A percentile compares a stretch with the other conserved stretches of the same genome.
Evolutionary conservation across 2,888 invertebrate genomes (phyloP).

Genomic region (Lingula anatina): DNA sequence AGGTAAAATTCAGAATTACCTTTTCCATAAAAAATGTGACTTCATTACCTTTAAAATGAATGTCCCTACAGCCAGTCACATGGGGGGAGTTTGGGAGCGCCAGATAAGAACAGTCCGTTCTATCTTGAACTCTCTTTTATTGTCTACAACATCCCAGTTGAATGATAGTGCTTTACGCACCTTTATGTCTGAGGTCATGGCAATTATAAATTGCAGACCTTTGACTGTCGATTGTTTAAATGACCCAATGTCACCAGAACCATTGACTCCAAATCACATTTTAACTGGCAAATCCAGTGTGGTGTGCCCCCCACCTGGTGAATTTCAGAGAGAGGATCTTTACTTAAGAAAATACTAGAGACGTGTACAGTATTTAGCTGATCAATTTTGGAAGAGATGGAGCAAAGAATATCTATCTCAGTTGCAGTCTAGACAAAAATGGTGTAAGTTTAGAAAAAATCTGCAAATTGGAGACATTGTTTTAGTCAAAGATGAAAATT

Average conservation of each 20-base stretch:
- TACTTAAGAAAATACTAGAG: slow-evolving; percentile 16
- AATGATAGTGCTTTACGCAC: slow-evolving; percentile 14
- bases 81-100: slow-evolving; percentile 25
- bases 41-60: slow-evolving; percentile 16
- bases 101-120: slow-evolving; percentile 18
- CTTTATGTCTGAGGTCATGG: slow-evolving; percentile 13
- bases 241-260: slow-evolving; percentile 8
- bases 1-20: slow-evolving; percentile 4
- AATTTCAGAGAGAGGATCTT: slow-evolving; percentile 13
- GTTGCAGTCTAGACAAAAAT: slow-evolving; percentile 12
- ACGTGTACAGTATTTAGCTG: slow-evolving; percentile 14
- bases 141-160: slow-evolving; percentile 3
- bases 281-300: slow-evolving; percentile 7
- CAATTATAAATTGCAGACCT: slow-evolving; percentile 14
- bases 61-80: slow-evolving; percentile 20
- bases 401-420: slow-evolving; percentile 12
- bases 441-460: slow-evolving; percentile 8
- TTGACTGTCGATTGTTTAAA: slow-evolving; percentile 9
- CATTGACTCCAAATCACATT: slow-evolving; percentile 10
- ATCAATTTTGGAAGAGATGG: slow-evolving; percentile 20
- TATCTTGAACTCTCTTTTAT: slow-evolving; percentile 12
- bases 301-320: slow-evolving; percentile 15
- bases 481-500: slow-evolving; percentile 14
- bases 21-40: slow-evolving; percentile 8
- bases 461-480: slow-evolving; percentile 15